Conservation (phyloP, 2,888 invertebrate genomes). For the Drosophila neoperkinsi region DNA sequence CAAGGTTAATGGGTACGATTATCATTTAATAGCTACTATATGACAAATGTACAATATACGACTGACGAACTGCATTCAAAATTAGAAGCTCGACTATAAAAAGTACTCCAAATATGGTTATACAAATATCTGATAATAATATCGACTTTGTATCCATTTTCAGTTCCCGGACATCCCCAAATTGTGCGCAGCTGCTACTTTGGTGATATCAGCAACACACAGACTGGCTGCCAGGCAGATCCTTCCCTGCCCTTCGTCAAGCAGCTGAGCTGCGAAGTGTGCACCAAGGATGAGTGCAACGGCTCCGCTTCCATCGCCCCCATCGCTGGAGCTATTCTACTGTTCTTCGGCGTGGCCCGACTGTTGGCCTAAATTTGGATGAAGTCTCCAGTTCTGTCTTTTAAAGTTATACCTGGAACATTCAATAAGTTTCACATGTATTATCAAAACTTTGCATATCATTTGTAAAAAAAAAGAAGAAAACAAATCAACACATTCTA, state of each 20-base stretch:
- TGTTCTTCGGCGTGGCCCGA: constrained; percentile 80
- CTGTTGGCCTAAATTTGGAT: constrained; percentile 66
- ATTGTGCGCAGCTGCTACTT: constrained; percentile 79
- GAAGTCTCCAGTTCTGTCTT: background rate
- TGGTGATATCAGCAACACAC: constrained; percentile 76
- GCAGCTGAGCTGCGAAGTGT: constrained; percentile 81
- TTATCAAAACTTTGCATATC: constrained; percentile 2
- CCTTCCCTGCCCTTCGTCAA: constrained; percentile 74
- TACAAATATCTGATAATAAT: background rate
- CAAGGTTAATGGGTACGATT: constrained; percentile 22
- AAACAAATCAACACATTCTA: background rate
- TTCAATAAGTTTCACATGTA: constrained; percentile 9
- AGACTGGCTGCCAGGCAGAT: constrained; percentile 78
- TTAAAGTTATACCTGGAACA: background rate
- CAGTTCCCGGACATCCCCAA: constrained; percentile 64
- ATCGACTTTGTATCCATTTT: background rate
- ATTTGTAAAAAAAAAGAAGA: background rate
- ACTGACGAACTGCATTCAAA: constrained; percentile 8
- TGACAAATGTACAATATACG: constrained; percentile 9
- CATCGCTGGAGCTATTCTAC: constrained; percentile 72
- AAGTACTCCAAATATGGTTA: background rate
- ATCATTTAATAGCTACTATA: constrained; percentile 28
- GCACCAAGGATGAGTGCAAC: constrained; percentile 80
- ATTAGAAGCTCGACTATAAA: constrained; percentile 8
- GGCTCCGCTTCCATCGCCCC: constrained; percentile 73